Conservation (phyloP, 2,888 invertebrate species). For the Cordylochernes scorpioides region DNA sequence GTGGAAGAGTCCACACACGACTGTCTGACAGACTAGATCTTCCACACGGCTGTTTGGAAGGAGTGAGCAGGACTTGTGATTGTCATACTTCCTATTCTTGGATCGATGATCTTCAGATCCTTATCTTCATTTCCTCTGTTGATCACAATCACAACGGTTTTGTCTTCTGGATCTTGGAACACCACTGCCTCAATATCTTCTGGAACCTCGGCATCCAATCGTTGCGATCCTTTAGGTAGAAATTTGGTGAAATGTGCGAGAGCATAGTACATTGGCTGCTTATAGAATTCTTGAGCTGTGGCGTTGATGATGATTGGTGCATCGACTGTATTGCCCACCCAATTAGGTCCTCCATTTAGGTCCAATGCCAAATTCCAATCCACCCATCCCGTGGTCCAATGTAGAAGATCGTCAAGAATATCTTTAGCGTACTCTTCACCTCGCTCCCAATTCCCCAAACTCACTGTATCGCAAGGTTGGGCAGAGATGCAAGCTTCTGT, state of each 20-base stretch:
- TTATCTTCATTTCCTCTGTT: no score
- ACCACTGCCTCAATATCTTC: no score
- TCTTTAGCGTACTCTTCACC: conserved; percentile 36
- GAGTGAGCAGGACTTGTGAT: no score
- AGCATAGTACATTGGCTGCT: conserved; percentile 64
- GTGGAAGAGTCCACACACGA: no score
- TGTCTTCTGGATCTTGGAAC: no score
- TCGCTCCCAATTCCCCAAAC: conserved; percentile 37
- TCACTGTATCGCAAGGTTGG: conserved; percentile 3
- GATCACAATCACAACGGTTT: no score
- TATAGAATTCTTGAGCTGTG: conserved; percentile 42
- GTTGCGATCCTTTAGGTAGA: no score
- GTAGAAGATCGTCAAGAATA: conserved; percentile 39
- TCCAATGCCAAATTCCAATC: conserved; percentile 69
- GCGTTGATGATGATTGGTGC: conserved; percentile 41
- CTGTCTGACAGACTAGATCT: no score
- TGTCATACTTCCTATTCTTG: no score
- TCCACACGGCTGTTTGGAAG: no score
- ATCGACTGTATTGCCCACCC: conserved; percentile 49
- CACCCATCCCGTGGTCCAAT: conserved; percentile 53
- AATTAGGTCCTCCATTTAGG: conserved; percentile 48
- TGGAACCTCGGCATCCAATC: no score
- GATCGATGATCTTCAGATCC: no score
- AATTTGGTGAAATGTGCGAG: conserved; percentile 48
- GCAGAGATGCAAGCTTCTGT: conserved; percentile 45